Percentiles rank a stretch among this genome's conserved stretches.
Evolutionary conservation across 2,797 vertebrate genomes (phyloP).

Genomic region (Tinamus major): DNA sequence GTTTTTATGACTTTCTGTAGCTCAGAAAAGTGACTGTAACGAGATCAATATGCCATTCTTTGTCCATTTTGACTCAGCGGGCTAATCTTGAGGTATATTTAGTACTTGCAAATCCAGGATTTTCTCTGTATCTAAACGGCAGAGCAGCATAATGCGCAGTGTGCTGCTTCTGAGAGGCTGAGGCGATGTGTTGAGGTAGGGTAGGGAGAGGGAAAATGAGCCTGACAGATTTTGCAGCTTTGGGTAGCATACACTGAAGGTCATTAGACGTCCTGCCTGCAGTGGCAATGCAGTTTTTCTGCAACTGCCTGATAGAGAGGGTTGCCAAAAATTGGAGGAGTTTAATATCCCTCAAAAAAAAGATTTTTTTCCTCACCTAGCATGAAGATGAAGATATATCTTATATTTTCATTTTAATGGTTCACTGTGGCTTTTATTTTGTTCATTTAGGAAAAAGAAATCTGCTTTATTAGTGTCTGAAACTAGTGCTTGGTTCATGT

Average conservation of each 20-base stretch:
- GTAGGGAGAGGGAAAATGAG: neutral
- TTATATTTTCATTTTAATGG: neutral
- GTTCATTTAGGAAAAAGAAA: neutral
- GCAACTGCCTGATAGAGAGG: neutral
- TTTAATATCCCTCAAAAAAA: neutral
- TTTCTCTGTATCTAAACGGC: neutral
- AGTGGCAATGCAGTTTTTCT: constrained; percentile 30
- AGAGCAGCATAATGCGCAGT: neutral
- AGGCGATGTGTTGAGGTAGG: neutral
- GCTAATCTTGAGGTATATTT: constrained; percentile 28
- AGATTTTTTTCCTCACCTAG: neutral
- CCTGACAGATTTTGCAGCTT: neutral
- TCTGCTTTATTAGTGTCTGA: neutral
- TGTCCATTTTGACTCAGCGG: neutral
- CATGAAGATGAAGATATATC: neutral
- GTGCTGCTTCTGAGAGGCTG: neutral
- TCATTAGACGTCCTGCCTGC: constrained; percentile 17
- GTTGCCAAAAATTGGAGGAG: neutral
- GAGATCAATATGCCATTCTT: neutral
- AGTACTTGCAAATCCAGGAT: neutral
- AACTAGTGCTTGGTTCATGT: constrained; percentile 16
- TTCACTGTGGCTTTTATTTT: neutral
- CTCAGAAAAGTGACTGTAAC: neutral
- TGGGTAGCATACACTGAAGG: neutral
- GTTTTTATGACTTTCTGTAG: neutral